Conservation (phyloP, 1,140 invertebrate species). For the Babylonia areolata region DNA sequence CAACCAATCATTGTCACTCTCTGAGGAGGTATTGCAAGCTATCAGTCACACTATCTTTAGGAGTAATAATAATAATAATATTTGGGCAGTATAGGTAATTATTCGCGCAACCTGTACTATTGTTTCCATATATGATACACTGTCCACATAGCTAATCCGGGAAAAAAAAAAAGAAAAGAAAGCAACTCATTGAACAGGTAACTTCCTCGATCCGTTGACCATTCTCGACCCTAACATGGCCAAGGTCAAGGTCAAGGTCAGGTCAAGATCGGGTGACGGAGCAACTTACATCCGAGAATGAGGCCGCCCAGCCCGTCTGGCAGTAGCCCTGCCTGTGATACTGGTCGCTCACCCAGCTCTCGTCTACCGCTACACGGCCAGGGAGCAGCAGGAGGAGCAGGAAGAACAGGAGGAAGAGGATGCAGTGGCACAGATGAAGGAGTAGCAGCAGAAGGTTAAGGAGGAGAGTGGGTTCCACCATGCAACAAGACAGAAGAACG, state of each 20-base stretch:
- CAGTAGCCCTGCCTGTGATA: constrained; percentile 94
- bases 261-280: not conserved
- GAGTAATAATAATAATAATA: no score
- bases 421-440: constrained; percentile 7
- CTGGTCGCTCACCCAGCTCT: constrained; percentile 52
- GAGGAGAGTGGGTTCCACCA: constrained; percentile 39
- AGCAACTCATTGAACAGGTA: no score
- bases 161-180: no score
- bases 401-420: not conserved
- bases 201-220: no score
- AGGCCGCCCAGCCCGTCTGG: constrained; percentile 92
- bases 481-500: constrained; percentile 39
- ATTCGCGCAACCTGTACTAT: no score
- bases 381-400: not conserved
- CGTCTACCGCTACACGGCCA: constrained; percentile 58
- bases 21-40: no score
- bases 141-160: no score
- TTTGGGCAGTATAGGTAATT: no score
- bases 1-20: no score
- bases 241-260: not conserved
- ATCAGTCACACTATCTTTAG: no score
- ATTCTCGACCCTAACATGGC: not conserved
- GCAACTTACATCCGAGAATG: constrained; percentile 86
- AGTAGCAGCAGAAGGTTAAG: not conserved
- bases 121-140: no score